A percentile compares a stretch with the other conserved stretches of the same genome.
phyloP scores from a whole-genome alignment of 2,888 invertebrate genomes.

The Eristalinus sepulchralis region DNA sequence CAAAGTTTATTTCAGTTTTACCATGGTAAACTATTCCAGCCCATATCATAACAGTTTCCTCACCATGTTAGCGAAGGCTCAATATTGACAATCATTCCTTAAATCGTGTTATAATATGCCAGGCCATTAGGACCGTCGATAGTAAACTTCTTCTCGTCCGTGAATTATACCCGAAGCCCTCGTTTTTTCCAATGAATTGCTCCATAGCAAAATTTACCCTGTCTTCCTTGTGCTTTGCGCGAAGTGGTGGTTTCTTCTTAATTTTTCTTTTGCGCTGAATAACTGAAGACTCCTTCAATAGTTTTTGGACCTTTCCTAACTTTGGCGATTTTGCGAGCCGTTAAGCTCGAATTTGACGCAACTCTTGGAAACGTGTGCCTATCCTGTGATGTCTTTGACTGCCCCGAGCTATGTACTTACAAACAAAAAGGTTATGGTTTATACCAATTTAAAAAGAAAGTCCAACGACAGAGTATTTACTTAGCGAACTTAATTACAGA shows the following conservation, averaged over 20 bases:
- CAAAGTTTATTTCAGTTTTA: too few species aligned
- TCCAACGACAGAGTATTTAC: too few species aligned
- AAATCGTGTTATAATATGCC: conserved; percentile 20
- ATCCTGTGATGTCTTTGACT: background rate
- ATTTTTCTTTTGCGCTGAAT: too few species aligned
- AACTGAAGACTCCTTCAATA: too few species aligned
- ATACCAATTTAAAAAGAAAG: too few species aligned
- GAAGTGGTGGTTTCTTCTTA: too few species aligned
- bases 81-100: background rate
- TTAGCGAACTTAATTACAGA: too few species aligned
- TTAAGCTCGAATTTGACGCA: background rate
- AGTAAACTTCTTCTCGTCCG: background rate
- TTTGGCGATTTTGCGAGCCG: background rate
- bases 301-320: too few species aligned
- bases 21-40: background rate
- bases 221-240: too few species aligned
- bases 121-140: background rate
- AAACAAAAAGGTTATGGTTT: too few species aligned
- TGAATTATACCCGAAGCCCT: background rate
- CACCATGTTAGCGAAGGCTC: background rate
- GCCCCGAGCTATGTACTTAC: too few species aligned
- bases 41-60: background rate
- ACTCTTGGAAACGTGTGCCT: background rate
- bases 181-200: background rate
- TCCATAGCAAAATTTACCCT: too few species aligned